phyloP scores from a whole-genome alignment of 2,888 invertebrate species.

The Pseudeuparius sepicola region DNA sequence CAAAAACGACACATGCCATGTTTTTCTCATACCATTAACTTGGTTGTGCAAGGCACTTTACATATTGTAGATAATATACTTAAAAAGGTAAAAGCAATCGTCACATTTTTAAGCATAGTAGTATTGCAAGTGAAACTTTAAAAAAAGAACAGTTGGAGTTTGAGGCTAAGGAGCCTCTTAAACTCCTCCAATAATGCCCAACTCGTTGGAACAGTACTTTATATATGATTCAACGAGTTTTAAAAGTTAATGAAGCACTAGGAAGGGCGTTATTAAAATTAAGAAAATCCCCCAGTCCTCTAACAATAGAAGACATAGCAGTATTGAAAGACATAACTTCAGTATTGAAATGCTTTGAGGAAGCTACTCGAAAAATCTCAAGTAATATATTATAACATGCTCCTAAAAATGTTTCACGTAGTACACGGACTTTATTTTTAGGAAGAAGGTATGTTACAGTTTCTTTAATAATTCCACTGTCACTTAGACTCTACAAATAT shows the following conservation, averaged over 20 bases:
- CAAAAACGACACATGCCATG: constrained; percentile 17
- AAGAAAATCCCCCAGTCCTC: constrained; percentile 8
- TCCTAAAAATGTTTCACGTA: no score
- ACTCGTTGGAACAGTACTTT: constrained; percentile 13
- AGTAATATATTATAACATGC: no score
- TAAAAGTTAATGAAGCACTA: constrained; percentile 7
- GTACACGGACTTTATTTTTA: no score
- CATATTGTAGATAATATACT: no score
- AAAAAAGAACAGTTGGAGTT: constrained; percentile 9
- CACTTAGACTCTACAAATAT: no score
- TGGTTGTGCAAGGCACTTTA: constrained; percentile 17
- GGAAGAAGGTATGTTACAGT: constrained; percentile 8
- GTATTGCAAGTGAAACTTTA: constrained; percentile 10
- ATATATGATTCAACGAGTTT: constrained; percentile 12
- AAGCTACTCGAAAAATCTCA: constrained; percentile 11
- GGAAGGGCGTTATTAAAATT: constrained; percentile 9
- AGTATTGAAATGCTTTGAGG: constrained; percentile 9
- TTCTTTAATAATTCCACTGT: constrained; percentile 11
- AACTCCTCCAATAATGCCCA: constrained; percentile 9
- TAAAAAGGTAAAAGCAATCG: constrained; percentile 8
- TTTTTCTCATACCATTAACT: constrained; percentile 18
- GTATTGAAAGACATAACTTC: constrained; percentile 7
- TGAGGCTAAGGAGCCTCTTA: constrained; percentile 1
- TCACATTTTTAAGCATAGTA: constrained; percentile 6
- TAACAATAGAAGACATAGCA: constrained; percentile 5